These are phyloP conservation scores for Pseudomugil tenellus DNA, from an alignment of 2,797 vertebrate genomes.

Conservation along the genomic window DNA sequence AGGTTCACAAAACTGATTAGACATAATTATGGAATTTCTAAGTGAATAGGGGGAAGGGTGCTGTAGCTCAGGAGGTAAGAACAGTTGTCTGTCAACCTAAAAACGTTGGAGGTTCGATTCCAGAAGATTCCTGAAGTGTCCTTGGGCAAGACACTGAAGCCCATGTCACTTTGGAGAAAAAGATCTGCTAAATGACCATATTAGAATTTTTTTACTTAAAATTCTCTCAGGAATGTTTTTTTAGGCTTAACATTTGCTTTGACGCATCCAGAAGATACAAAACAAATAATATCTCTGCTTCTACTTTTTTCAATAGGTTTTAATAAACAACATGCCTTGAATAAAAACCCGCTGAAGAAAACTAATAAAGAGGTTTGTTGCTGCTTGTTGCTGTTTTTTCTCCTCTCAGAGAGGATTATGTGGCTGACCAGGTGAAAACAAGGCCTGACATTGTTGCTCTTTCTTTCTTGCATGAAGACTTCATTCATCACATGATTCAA, in stretches of 20 bases:
- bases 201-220: too few relatives aligned
- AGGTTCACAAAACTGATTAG: not conserved
- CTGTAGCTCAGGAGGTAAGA: too few relatives aligned
- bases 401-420: constrained; percentile 31
- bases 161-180: too few relatives aligned
- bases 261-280: not conserved
- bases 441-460: constrained; percentile 63
- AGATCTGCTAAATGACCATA: too few relatives aligned
- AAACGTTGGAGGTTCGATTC: too few relatives aligned
- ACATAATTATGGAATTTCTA: constrained; percentile 11
- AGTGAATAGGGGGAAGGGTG: too few relatives aligned
- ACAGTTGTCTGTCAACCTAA: too few relatives aligned
- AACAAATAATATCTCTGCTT: not conserved
- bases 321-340: not conserved
- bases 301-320: not conserved
- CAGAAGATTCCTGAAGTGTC: too few relatives aligned
- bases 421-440: constrained; percentile 56
- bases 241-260: constrained; percentile 7
- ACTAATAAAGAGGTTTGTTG: not conserved
- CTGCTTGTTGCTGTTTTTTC: not conserved
- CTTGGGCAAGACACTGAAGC: too few relatives aligned
- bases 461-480: constrained; percentile 19
- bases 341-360: not conserved
- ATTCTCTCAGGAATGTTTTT: constrained; percentile 6
- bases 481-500: constrained; percentile 68